Evolutionary conservation across 2,797 vertebrate species (phyloP), one percentile per base, ranked within the genome.

Genomic region (Falco columbarius): DNA sequence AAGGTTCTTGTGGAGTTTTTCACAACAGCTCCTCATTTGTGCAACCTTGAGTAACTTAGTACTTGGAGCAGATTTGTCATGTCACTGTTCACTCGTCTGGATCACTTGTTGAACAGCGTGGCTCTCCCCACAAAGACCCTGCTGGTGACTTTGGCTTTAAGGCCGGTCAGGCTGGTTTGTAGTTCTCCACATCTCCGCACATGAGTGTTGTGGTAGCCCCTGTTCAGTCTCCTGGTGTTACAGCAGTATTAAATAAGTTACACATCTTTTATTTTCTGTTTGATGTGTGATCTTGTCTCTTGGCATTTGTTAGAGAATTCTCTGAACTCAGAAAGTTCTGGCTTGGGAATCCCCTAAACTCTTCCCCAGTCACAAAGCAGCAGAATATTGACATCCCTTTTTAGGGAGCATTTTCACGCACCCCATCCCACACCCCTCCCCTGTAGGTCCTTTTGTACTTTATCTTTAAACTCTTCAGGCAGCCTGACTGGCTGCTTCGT

Each of bases 201-300:
- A 8, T 49, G n/a, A 36, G 44, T 1, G 1, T 3, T 24, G 18
- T 1, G 2, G 20, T 49, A 22, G 21, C 72, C 14, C 8, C 42
- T 9, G 11, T 54, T 74, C 16, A 32, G 62, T 12, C 24, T 44
- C 49, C 24, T 40, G 17, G 12, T 11, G 3, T 29, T 42, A 5
- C 16, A 30, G 38, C 27, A 27, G 34, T 14, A 52, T 49, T 44
- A 34, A 38, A 34, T 38, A 38, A 47, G 38, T 52, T 59, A 10
- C 40, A 12, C 21, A 7, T 23, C 67, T 58, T 34, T 27, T 23
- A 9, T 10, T 49, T 73, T 59, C n/a, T 51, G 30, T 71, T 65
- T 11, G 7, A 47, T 1, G 0, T 44, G 10, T 1, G 2, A 9
- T n/a, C n/a, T 40, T 44, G 82, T 74, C 51, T 83, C 21, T 42